Evolutionary conservation across 2,113 vertebrate genomes (phyloP), one percentile per base, ranked within the genome.

Genomic region (Ceuthmochares aereus): DNA sequence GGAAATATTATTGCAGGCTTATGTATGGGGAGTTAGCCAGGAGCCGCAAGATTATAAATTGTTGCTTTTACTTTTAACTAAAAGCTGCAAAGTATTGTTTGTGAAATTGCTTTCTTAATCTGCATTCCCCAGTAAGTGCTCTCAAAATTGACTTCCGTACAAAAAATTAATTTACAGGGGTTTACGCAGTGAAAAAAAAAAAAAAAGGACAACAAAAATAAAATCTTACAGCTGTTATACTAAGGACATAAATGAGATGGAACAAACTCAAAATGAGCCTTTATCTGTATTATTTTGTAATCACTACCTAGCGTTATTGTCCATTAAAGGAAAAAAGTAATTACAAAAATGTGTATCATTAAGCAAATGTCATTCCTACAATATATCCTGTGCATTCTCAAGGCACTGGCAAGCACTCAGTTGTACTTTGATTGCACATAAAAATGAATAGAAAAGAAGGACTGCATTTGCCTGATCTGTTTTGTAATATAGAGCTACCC

Each of bases 21-120:
- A 72, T 3, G 8, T 56, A 59, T 7, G 69, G 64, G 36, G 72
- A 14, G 30, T 13, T 84, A 56, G 47, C 62, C 58, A 74, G 26
- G 25, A 87, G 19, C 19, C 20, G 12, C 32, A 81, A 63, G 52
- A 84, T 55, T 74, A 89, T 62, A 89, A 93, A 92, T 51, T 37
- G 45, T 29, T 77, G 75, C 27, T 80, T 92, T 89, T 64, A 69
- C 58, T 88, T 91, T 55, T 75, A 93, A 89, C 45, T 69, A 74
- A 88, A 79, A 75, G 25, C 49, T 82, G 40, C n/a, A 11, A 89
- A 87, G 58, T 89, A 58, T 72, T 89, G 89, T 73, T 89, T 85
- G 29, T 59, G 49, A 85, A 90, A 93, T 47, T 83, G 69, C 75
- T 94, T 84, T 80, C 74, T 78, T 87, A 76, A 87, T 73, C 91